Conservation (phyloP, 2,888 invertebrate genomes). For the Eupithecia tripunctaria region DNA sequence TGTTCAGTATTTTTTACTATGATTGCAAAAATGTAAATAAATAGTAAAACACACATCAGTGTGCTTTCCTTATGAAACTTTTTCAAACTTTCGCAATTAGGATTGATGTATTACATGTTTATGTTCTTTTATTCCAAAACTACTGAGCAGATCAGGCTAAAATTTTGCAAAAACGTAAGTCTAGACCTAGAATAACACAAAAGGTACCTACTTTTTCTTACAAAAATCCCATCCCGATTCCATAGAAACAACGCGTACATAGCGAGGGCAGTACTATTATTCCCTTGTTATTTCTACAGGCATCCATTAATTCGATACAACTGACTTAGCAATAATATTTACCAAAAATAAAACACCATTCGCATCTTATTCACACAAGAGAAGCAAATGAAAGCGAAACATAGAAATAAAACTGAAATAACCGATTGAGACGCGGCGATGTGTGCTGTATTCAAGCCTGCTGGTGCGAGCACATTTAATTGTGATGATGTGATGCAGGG, state of each 20-base stretch:
- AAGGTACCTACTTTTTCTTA: neutral
- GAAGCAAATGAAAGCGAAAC: constrained; percentile 45
- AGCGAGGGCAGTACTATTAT: neutral
- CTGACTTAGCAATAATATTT: constrained; percentile 9
- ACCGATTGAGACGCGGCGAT: constrained; percentile 57
- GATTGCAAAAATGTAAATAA: too few relatives aligned
- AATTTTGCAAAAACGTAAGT: neutral
- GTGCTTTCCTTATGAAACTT: too few relatives aligned
- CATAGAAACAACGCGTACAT: neutral
- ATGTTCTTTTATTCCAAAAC: neutral
- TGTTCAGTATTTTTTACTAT: neutral
- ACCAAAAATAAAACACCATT: constrained; percentile 3
- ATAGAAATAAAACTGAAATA: constrained; percentile 55
- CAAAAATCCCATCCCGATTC: neutral
- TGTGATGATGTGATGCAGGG: constrained; percentile 68
- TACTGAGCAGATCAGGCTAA: neutral
- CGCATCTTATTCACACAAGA: constrained; percentile 31
- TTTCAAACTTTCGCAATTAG: too few relatives aligned
- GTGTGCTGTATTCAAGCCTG: constrained; percentile 69
- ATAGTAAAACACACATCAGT: neutral
- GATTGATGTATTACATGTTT: too few relatives aligned
- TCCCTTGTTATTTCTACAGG: neutral
- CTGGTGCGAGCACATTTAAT: constrained; percentile 79
- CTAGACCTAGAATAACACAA: neutral
- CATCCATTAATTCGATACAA: neutral